Evolutionary conservation across 2,797 vertebrate genomes (phyloP).

Genomic region (Tenualosa ilisha): DNA sequence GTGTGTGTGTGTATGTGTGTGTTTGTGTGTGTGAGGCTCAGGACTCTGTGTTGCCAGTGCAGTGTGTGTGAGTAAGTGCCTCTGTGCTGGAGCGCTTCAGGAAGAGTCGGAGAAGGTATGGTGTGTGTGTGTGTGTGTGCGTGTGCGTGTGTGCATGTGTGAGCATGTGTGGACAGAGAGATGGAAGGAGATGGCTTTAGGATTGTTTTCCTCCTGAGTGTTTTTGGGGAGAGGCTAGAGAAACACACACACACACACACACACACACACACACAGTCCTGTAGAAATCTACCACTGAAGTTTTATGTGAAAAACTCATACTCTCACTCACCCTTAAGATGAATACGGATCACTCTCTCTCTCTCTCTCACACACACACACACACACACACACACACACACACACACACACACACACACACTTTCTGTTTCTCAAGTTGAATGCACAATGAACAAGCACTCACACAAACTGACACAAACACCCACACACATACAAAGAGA

Average conservation of each 20-base stretch:
- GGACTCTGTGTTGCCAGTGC: neutral
- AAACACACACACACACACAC: slow-evolving; percentile 9
- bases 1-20: neutral
- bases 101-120: neutral
- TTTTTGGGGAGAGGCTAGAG: neutral
- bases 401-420: slow-evolving; percentile 2
- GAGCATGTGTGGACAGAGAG: neutral
- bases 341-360: neutral
- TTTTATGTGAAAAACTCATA: neutral
- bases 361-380: neutral
- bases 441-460: neutral
- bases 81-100: slow-evolving; percentile 9
- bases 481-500: neutral
- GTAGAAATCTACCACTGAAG: neutral
- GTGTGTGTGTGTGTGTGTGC: neutral
- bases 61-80: neutral
- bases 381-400: slow-evolving; percentile 2
- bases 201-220: neutral
- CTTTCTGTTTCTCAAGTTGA: neutral
- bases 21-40: neutral
- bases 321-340: neutral
- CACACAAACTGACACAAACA: neutral
- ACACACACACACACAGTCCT: neutral
- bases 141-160: slow-evolving; percentile 3
- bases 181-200: neutral